Evolutionary conservation across 2,888 invertebrate genomes (phyloP).

Genomic region (Patella pellucida): DNA sequence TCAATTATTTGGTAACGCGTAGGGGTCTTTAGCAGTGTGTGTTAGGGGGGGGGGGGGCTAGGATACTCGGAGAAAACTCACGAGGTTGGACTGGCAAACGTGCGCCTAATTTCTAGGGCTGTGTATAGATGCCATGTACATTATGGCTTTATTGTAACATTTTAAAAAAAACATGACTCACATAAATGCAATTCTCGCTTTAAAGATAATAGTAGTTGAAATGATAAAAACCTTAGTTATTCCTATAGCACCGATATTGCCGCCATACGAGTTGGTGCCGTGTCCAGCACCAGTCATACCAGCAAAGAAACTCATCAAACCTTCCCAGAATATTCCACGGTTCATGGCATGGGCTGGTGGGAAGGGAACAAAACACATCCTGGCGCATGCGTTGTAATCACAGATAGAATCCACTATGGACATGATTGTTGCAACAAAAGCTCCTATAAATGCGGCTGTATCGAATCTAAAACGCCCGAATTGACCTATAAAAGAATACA

Average conservation of each 20-base stretch:
- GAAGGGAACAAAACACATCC: conserved; percentile 79
- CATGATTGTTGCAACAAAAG: conserved; percentile 46
- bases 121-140: too few species aligned
- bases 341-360: conserved; percentile 89
- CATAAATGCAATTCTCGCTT: not conserved
- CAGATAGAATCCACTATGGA: conserved; percentile 75
- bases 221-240: conserved; percentile 79
- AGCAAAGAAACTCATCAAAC: conserved; percentile 83
- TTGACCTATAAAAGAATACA: conserved; percentile 39
- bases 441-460: conserved; percentile 43
- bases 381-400: conserved; percentile 88
- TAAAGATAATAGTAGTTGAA: not conserved
- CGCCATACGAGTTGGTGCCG: conserved; percentile 88
- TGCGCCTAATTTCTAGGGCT: too few species aligned
- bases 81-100: too few species aligned
- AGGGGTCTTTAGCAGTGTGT: too few species aligned
- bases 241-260: conserved; percentile 90
- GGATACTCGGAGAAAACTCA: too few species aligned
- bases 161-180: not conserved
- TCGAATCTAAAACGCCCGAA: conserved; percentile 45
- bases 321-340: conserved; percentile 79
- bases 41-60: too few species aligned
- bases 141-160: not conserved
- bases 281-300: conserved; percentile 88
- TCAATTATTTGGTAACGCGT: too few species aligned